phyloP scores from a whole-genome alignment of 2,888 invertebrate species.

The Hirudinaria manillensis region DNA sequence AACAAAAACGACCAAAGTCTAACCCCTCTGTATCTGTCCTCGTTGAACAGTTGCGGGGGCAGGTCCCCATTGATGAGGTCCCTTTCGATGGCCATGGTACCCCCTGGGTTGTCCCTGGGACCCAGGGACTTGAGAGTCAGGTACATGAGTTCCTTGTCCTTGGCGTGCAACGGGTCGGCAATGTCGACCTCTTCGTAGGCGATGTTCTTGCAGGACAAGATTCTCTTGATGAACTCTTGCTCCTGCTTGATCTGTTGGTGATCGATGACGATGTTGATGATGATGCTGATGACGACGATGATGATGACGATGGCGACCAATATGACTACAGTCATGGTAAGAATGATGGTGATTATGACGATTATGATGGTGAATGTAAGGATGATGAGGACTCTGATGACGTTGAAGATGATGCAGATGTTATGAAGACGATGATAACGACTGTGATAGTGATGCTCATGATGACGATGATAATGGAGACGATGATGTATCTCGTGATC shows the following conservation, averaged over 20 bases:
- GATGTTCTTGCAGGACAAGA: conserved; percentile 34
- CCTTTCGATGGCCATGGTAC: conserved; percentile 57
- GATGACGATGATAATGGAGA: no score
- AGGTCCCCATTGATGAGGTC: conserved; percentile 37
- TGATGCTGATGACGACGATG: conserved; percentile 12
- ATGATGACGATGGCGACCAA: conserved; percentile 4
- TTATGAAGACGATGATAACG: conserved; percentile 11
- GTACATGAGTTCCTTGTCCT: conserved; percentile 35
- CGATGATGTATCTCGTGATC: no score
- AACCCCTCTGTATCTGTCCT: conserved; percentile 80
- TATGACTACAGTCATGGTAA: no score
- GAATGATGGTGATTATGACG: not conserved
- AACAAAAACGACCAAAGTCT: no score
- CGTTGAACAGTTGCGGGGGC: conserved; percentile 90
- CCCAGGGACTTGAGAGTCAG: conserved; percentile 15
- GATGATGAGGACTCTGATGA: no score
- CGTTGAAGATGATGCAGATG: conserved; percentile 9
- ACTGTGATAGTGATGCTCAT: not conserved
- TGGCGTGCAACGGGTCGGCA: conserved; percentile 28
- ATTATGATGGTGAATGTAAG: not conserved
- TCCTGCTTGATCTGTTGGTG: conserved; percentile 31
- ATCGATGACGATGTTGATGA: conserved; percentile 4
- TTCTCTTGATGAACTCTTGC: conserved; percentile 34
- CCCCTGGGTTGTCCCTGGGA: not conserved
- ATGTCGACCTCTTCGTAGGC: conserved; percentile 35